Evolutionary conservation across 2,888 invertebrate species (phyloP).

Genomic region (Eilema caniola): DNA sequence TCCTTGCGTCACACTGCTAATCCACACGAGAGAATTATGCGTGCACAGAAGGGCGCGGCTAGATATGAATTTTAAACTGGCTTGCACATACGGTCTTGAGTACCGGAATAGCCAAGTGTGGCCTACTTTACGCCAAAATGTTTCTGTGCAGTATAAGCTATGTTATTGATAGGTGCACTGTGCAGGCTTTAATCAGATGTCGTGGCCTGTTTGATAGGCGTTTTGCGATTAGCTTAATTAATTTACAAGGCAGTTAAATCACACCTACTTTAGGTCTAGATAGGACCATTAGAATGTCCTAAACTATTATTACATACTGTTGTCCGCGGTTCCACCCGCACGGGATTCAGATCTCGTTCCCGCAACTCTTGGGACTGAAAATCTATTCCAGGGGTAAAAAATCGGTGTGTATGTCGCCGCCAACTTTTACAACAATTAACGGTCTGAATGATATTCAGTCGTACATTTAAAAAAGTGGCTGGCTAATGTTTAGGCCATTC

Average conservation of each 20-base stretch:
- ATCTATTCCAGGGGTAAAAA: too few species aligned
- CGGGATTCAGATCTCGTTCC: background rate
- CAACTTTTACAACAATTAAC: too few species aligned
- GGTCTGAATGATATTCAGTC: too few species aligned
- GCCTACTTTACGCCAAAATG: constrained; percentile 69
- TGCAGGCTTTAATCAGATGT: background rate
- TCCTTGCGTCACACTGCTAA: constrained; percentile 62
- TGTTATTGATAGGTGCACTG: constrained; percentile 8
- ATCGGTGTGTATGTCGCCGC: too few species aligned
- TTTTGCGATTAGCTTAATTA: background rate
- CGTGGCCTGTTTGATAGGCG: background rate
- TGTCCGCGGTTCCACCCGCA: too few species aligned
- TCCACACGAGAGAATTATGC: constrained; percentile 47
- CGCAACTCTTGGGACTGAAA: too few species aligned
- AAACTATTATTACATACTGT: too few species aligned
- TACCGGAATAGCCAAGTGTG: constrained; percentile 66
- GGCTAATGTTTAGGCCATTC: too few species aligned
- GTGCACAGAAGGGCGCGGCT: constrained; percentile 70
- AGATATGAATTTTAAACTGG: constrained; percentile 77
- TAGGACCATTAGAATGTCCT: too few species aligned
- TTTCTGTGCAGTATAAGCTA: constrained; percentile 29
- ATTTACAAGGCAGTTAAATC: background rate
- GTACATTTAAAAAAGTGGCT: too few species aligned
- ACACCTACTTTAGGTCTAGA: too few species aligned
- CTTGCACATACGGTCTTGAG: constrained; percentile 53